Conservation (phyloP, 2,888 invertebrate genomes). For the Parnassius apollo region DNA sequence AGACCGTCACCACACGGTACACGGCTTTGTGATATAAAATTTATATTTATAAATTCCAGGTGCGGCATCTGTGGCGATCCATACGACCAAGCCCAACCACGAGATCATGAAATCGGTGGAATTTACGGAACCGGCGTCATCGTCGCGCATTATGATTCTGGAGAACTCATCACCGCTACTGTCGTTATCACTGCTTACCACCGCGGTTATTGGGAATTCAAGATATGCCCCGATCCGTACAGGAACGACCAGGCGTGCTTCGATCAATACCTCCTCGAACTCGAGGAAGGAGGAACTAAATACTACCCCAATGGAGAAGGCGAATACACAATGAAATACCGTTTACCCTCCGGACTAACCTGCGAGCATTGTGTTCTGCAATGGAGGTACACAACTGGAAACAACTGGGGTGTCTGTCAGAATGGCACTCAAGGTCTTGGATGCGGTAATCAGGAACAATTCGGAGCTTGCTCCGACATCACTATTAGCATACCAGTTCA, state of each 20-base stretch:
- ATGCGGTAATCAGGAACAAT: conserved; percentile 93
- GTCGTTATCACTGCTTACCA: conserved; percentile 92
- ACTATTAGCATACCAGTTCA: conserved; percentile 77
- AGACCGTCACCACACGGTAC: too few relatives aligned
- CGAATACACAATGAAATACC: conserved; percentile 84
- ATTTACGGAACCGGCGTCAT: conserved; percentile 88
- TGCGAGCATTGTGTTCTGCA: conserved; percentile 92
- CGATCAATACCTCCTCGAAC: conserved; percentile 83
- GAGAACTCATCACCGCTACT: conserved; percentile 83
- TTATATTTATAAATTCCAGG: conserved; percentile 36
- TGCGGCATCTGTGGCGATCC: conserved; percentile 93
- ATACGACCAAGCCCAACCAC: conserved; percentile 84
- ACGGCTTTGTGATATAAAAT: too few relatives aligned
- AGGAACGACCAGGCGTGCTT: conserved; percentile 87
- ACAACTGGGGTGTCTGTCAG: conserved; percentile 88
- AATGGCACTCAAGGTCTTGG: conserved; percentile 88
- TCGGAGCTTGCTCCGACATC: conserved; percentile 90
- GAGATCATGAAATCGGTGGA: conserved; percentile 90
- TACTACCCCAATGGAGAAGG: conserved; percentile 87
- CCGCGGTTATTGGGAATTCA: conserved; percentile 91
- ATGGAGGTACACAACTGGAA: conserved; percentile 92
- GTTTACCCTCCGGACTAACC: conserved; percentile 80
- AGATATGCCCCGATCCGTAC: conserved; percentile 86
- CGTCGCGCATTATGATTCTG: conserved; percentile 85
- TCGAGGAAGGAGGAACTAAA: conserved; percentile 77